A percentile compares a stretch with the other conserved stretches of the same genome.
Conservation (phyloP, 2,888 invertebrate species). For the Diarsia rubi region DNA sequence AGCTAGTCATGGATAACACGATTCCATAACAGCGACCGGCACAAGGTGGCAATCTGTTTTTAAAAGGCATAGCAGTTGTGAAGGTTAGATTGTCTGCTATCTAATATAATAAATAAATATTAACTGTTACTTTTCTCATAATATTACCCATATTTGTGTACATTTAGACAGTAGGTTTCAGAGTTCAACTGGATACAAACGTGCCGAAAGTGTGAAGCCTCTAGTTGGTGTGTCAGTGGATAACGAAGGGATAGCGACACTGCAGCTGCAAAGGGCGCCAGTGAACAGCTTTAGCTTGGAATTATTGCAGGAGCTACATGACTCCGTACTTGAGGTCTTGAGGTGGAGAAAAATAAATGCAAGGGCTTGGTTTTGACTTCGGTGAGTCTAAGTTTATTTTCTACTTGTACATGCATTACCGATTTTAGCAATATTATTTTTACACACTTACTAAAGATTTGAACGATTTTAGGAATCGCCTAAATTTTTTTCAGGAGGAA, state of each 20-base stretch:
- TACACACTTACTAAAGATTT: neutral
- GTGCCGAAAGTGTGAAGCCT: constrained; percentile 5
- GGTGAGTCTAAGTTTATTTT: constrained; percentile 80
- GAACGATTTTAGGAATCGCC: constrained; percentile 85
- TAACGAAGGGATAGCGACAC: constrained; percentile 92
- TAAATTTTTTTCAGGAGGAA: constrained; percentile 93
- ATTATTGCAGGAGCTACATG: constrained; percentile 90
- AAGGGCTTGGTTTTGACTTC: constrained; percentile 90
- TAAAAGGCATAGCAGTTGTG: neutral
- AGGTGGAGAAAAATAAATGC: constrained; percentile 90
- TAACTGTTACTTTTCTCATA: neutral
- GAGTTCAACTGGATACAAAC: neutral
- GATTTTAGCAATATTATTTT: neutral
- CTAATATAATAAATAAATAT: neutral
- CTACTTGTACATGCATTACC: neutral
- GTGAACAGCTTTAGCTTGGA: constrained; percentile 94
- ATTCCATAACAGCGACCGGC: neutral
- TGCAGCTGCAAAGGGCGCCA: constrained; percentile 93
- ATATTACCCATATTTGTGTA: neutral
- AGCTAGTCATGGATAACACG: neutral
- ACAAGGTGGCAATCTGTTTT: neutral
- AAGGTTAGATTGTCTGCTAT: neutral
- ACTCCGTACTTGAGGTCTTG: constrained; percentile 90
- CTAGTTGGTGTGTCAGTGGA: constrained; percentile 70
- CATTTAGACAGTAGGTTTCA: constrained; percentile 4